Base-by-base conservation (phyloP, 2,888 invertebrate species). In the Incurvaria masculella region DNA sequence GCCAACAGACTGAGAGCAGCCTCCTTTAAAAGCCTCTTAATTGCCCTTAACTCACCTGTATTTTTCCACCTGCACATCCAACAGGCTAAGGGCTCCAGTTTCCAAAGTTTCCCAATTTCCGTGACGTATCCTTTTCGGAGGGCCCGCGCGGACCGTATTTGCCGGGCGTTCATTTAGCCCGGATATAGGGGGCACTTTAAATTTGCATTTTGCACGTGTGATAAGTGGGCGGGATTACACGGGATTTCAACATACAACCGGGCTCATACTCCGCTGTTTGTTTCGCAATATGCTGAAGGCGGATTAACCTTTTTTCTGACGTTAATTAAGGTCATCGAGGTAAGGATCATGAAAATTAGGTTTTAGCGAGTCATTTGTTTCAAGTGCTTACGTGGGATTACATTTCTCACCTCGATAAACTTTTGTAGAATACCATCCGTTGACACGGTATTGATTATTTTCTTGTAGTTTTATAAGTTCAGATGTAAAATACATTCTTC, bases 121-220 rank as follows among this genome's bases (percentile, higher is more conserved):
- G 63, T 71, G 73, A 75, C 65, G 68, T 62, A 63, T 61, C 57
- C 53, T 33, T 33, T 33, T 33, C 14, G 33, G 51, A 44, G 53
- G 51, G 51, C 57, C 61, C 56, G 59, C 62, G 60, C 62, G 58
- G 60, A 61, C 58, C 33, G 33, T 33, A 33, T 33, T 33, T 33
- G 14, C 33, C 33, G 14, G 6, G 63, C 68, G 72, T 66, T 66
- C 68, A 74, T 70, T 76, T 73, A 74, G 72, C 68, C 70, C 66
- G 69, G 72, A 70, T 70, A 67, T 66, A 59, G 61, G 61, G 58
- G 62, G 61, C 63, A 63, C 56, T 49, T 61, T 56, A 69, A 73
- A 78, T 78, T 78, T 78, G 78, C 78, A 78, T 78, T 78, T 78
- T 78, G 75, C 73, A 75, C 76, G 72, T 72, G 78, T 78, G 78